Evolutionary conservation across 2,797 vertebrate species (phyloP), one percentile per base, ranked within the genome.

Genomic region (Gallirallus australis): DNA sequence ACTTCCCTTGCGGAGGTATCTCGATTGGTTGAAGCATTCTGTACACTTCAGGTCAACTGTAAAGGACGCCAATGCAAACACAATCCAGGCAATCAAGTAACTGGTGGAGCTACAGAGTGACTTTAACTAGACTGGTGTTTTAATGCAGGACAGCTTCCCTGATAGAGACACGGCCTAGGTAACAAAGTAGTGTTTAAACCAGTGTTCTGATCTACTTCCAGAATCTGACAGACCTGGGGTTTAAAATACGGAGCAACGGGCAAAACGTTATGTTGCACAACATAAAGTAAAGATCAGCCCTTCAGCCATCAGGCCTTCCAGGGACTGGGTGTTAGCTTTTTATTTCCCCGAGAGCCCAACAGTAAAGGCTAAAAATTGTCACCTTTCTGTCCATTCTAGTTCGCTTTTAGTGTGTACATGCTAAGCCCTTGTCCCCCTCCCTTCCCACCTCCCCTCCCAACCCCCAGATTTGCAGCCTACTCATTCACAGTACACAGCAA

Each of bases 231-330:
- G 83, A 77, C 66, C 77, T 80, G 59, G 42, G 52, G 73, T 90
- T 82, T 96, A 96, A 97, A 97, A 96, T 94, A 96, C 87, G 90
- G 94, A 96, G 81, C 21, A 14, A 96, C 10, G 12, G 93, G 73
- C 87, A 96, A 97, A 92, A 92, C 30, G 35, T 85, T 85, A 96
- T 85, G 84, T 94, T 93, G 88, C 79, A 95, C 94, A 66, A 89
- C 52, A 96, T 69, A 71, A 97, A 95, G 96, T 69, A 75, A 97
- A 95, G 80, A 95, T 89, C 92, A 96, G 95, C 92, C 96, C 93
- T 97, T 94, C 90, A 91, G 95, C 95, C 97, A 95, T 59, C 79
- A 94, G 94, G 94, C 97, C 96, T 96, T 96, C 73, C 83, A 94
- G 94, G 95, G 96, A 92, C 94, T 95, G 71, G 52, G 28, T 39